Conservation (phyloP, 92 coral and sea anemone genomes). For the Porites rus region DNA sequence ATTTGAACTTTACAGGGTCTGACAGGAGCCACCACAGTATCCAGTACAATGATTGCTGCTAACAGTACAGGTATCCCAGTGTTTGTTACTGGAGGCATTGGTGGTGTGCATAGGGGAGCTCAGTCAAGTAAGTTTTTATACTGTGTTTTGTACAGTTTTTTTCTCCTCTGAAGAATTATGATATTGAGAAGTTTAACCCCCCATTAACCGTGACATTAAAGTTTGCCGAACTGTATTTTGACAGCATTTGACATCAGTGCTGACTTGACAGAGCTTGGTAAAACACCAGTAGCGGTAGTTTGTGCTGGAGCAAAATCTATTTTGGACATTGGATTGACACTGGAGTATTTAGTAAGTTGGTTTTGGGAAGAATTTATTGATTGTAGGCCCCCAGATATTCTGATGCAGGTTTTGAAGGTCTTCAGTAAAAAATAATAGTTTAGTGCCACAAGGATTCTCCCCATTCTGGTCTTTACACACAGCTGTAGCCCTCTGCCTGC, state of each 20-base stretch:
- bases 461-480: no score
- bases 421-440: no score
- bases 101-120: constrained; percentile 97
- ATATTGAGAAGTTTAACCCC: no score
- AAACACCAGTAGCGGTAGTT: constrained; percentile 91
- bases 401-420: no score
- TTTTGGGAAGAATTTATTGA: no score
- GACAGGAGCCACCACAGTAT: constrained; percentile 95
- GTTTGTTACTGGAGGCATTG: constrained; percentile 98
- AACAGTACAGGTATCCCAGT: constrained; percentile 91
- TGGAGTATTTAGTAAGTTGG: constrained; percentile 86
- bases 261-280: constrained; percentile 94
- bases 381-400: no score
- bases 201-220: no score
- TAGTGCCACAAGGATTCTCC: no score
- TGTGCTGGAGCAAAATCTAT: constrained; percentile 99
- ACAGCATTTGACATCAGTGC: constrained; percentile 99
- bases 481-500: no score
- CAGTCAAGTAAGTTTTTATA: constrained; percentile 71
- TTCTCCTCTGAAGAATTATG: no score
- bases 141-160: no score
- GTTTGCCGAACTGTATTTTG: background rate
- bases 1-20: constrained; percentile 70
- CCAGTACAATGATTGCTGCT: constrained; percentile 97
- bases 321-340: constrained; percentile 87